Evolutionary conservation across 1,140 invertebrate genomes (phyloP).

Genomic region (Drosophila virilis): DNA sequence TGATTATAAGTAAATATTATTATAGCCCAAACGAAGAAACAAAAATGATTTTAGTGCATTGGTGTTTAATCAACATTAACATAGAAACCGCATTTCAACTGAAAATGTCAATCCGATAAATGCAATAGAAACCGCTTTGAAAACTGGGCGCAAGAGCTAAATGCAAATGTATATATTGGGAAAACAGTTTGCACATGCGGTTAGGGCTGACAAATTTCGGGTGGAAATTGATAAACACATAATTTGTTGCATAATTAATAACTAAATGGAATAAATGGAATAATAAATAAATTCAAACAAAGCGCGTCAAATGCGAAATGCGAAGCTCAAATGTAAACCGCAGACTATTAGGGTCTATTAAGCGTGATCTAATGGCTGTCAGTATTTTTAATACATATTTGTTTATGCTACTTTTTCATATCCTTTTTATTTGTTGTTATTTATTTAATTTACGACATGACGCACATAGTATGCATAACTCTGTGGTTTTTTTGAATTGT

Average conservation of each 20-base stretch:
- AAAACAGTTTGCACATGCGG: conserved; percentile 57
- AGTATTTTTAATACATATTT: conserved; percentile 14
- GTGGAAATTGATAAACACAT: conserved; percentile 50
- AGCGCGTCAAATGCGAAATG: conserved; percentile 19
- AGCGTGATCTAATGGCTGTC: conserved; percentile 70
- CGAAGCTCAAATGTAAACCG: conserved; percentile 37
- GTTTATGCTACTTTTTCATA: not conserved
- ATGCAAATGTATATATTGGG: not conserved
- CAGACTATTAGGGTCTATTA: conserved; percentile 78
- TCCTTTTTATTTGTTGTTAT: not conserved
- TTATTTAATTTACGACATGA: conserved; percentile 8
- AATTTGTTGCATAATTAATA: conserved; percentile 67
- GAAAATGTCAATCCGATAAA: conserved; percentile 63
- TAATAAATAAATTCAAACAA: conserved; percentile 44
- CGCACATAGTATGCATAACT: conserved; percentile 13
- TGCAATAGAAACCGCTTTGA: conserved; percentile 49
- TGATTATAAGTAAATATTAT: not conserved
- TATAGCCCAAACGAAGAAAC: not conserved
- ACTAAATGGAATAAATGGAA: conserved; percentile 37
- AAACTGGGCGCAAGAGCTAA: conserved; percentile 17
- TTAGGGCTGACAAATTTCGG: conserved; percentile 57
- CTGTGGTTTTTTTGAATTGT: conserved; percentile 60
- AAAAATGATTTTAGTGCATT: conserved; percentile 11
- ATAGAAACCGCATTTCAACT: conserved; percentile 13
- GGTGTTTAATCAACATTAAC: conserved; percentile 6